These are phyloP conservation scores for Deilephila porcellus DNA, from an alignment of 2,888 invertebrate species.

Conservation along the genomic window DNA sequence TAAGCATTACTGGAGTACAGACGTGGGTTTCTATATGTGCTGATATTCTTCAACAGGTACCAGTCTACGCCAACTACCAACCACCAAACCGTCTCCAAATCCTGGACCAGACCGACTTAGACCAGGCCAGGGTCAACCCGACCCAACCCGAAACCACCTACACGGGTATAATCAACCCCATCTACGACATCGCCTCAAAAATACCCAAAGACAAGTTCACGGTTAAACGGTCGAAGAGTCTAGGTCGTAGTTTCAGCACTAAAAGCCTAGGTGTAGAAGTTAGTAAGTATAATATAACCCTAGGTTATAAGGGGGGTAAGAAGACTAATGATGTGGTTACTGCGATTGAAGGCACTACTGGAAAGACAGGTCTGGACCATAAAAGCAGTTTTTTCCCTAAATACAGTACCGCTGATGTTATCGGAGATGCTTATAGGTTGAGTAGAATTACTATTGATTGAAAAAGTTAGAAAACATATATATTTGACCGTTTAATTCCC, in stretches of 20 bases:
- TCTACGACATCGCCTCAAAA: constrained; percentile 67
- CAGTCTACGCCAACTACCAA: constrained; percentile 59
- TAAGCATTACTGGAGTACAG: neutral
- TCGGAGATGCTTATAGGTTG: constrained; percentile 72
- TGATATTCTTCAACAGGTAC: constrained; percentile 49
- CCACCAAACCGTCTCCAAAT: constrained; percentile 40
- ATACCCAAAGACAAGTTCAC: constrained; percentile 71
- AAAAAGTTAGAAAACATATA: too few species aligned
- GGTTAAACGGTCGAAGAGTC: constrained; percentile 73
- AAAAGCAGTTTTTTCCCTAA: constrained; percentile 70
- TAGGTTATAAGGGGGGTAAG: constrained; percentile 64
- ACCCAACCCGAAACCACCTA: constrained; percentile 46
- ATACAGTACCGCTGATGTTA: constrained; percentile 62
- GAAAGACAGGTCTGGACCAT: constrained; percentile 68
- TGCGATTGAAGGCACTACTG: constrained; percentile 66
- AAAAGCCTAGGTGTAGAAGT: constrained; percentile 63
- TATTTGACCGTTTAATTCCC: too few species aligned
- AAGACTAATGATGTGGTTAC: constrained; percentile 76
- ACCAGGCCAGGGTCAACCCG: constrained; percentile 43
- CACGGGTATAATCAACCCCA: constrained; percentile 76
- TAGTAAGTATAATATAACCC: constrained; percentile 70
- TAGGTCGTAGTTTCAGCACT: constrained; percentile 69
- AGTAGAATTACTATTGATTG: constrained; percentile 73
- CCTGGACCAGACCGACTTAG: constrained; percentile 50
- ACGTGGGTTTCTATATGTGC: neutral